A percentile compares a stretch with the other conserved stretches of the same genome.
These are phyloP conservation scores for Coptodon bakossiorum DNA, from an alignment of 2,113 vertebrate genomes.

Conservation along the genomic window DNA sequence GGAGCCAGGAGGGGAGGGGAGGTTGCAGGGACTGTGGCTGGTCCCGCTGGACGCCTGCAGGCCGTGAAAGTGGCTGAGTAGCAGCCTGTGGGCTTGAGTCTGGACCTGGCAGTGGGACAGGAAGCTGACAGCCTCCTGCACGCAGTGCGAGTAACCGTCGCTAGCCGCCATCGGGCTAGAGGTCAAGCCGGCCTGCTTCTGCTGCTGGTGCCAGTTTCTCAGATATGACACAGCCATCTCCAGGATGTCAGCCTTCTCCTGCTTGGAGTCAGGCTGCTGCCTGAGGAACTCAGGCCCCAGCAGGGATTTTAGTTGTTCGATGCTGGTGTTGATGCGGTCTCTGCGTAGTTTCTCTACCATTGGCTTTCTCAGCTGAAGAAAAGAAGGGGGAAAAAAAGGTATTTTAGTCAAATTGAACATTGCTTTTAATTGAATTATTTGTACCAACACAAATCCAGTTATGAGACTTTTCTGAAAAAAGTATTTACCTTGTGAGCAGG, in stretches of 20 bases:
- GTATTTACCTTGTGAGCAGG: conserved; percentile 70
- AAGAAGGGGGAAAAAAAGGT: background rate
- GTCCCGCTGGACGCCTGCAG: conserved; percentile 29
- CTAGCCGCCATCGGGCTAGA: background rate
- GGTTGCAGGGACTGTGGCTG: background rate
- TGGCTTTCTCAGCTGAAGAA: conserved; percentile 68
- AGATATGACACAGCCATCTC: conserved; percentile 73
- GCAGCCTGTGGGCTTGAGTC: conserved; percentile 48
- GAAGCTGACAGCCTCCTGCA: conserved; percentile 68
- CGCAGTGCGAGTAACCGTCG: conserved; percentile 65
- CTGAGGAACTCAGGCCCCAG: conserved; percentile 69
- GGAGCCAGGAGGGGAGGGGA: conserved; percentile 40
- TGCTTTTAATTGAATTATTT: background rate
- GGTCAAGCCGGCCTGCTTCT: conserved; percentile 4
- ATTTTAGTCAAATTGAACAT: background rate
- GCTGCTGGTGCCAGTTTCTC: conserved; percentile 53
- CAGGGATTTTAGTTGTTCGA: conserved; percentile 71
- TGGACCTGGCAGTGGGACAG: conserved; percentile 54
- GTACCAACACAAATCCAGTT: background rate
- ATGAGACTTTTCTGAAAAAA: background rate
- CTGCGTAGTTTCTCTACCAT: conserved; percentile 73
- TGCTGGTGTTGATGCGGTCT: conserved; percentile 75
- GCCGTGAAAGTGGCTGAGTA: conserved; percentile 64
- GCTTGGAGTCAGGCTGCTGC: conserved; percentile 74
- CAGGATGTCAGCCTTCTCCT: conserved; percentile 76